phyloP scores from a whole-genome alignment of 2,113 vertebrate species.

The Semicossyphus pulcher region DNA sequence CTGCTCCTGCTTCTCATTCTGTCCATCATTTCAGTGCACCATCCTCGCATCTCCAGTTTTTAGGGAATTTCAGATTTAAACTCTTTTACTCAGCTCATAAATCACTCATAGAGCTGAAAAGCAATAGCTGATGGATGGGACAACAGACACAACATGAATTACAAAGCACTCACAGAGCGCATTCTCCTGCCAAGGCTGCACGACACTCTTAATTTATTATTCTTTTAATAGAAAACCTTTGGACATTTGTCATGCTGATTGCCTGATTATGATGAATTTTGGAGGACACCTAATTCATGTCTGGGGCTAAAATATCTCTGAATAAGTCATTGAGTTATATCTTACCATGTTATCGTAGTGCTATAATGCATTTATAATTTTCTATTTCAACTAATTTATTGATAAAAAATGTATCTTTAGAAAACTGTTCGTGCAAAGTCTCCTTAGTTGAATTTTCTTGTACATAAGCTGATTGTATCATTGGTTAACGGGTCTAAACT shows the following conservation, averaged over 20 bases:
- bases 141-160: conserved; percentile 43
- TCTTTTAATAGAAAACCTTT: conserved; percentile 51
- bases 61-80: not conserved
- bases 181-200: conserved; percentile 17
- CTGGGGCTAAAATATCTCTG: conserved; percentile 19
- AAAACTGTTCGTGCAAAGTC: too few relatives aligned
- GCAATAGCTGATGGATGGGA: conserved; percentile 31
- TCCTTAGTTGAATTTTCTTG: too few relatives aligned
- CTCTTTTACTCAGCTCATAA: conserved; percentile 9
- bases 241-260: conserved; percentile 55
- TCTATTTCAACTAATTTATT: too few relatives aligned
- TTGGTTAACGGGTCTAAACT: not conserved
- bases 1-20: not conserved
- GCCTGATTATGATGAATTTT: conserved; percentile 40
- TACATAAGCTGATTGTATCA: too few relatives aligned
- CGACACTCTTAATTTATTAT: conserved; percentile 34
- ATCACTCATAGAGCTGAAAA: conserved; percentile 33
- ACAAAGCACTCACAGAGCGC: conserved; percentile 30
- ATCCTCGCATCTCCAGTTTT: conserved; percentile 6
- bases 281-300: conserved; percentile 18
- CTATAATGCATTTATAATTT: too few relatives aligned
- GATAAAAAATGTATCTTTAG: too few relatives aligned
- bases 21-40: not conserved
- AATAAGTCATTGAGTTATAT: not conserved
- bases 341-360: conserved; percentile 1